Conservation (phyloP, 1,140 invertebrate genomes). For the Palaemon carinicauda region DNA sequence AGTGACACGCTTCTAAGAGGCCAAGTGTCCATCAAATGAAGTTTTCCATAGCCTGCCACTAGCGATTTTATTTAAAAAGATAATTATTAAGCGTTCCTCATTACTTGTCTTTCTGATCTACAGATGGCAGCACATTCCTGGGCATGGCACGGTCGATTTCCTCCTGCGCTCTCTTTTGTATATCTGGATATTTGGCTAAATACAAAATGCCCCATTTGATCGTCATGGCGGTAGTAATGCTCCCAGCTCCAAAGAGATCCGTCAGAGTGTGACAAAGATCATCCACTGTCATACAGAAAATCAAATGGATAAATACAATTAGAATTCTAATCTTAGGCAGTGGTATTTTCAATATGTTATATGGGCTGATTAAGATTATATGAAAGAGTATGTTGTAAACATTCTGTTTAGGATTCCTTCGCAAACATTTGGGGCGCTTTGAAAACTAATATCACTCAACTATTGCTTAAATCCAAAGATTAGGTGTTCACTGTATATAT, state of each 20-base stretch:
- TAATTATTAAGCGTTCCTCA: neutral
- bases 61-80: no score
- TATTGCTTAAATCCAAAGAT: no score
- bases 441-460: no score
- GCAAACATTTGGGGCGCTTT: no score
- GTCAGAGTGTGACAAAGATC: neutral
- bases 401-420: no score
- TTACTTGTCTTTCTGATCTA: constrained; percentile 8
- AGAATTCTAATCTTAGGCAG: neutral
- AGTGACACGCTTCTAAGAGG: no score
- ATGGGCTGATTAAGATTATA: no score
- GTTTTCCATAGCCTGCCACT: no score
- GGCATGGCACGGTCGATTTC: constrained; percentile 63
- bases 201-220: constrained; percentile 62
- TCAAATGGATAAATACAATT: no score
- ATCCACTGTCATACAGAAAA: neutral
- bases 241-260: constrained; percentile 64
- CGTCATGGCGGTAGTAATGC: constrained; percentile 62
- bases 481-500: no score
- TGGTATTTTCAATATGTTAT: neutral
- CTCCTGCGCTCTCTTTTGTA: constrained; percentile 61
- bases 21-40: no score
- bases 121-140: constrained; percentile 12
- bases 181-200: constrained; percentile 63
- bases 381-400: no score